A percentile compares a stretch with the other conserved stretches of the same genome.
Evolutionary conservation across 2,797 vertebrate genomes (phyloP).

Genomic region (Oryzias sinensis): DNA sequence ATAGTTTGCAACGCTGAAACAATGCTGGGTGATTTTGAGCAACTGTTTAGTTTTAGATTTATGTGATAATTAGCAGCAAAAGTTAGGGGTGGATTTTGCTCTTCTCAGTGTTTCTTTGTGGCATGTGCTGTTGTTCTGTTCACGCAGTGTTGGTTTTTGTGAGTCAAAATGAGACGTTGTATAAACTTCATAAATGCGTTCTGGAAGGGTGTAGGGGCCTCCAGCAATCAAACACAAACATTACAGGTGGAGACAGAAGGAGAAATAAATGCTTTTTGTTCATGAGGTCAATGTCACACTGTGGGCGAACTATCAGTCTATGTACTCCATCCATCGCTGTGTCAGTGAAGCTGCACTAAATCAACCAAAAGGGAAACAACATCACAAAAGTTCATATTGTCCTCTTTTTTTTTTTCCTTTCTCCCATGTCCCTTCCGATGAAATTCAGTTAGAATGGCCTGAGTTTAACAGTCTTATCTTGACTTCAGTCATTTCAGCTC

Average conservation of each 20-base stretch:
- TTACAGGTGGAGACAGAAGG: conserved; percentile 66
- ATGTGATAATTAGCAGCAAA: conserved; percentile 73
- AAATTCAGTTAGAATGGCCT: conserved; percentile 94
- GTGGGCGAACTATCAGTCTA: conserved; percentile 68
- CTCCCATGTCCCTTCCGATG: conserved; percentile 78
- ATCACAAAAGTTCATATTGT: conserved; percentile 66
- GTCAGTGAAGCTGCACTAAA: conserved; percentile 73
- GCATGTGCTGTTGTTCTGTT: conserved; percentile 30
- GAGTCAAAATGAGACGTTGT: conserved; percentile 70
- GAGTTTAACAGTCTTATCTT: conserved; percentile 83
- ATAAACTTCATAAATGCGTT: conserved; percentile 77
- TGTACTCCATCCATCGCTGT: conserved; percentile 59
- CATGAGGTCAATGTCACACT: conserved; percentile 75
- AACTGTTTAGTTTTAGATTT: conserved; percentile 44
- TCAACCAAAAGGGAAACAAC: conserved; percentile 69
- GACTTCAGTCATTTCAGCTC: conserved; percentile 77
- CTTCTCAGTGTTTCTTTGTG: conserved; percentile 30
- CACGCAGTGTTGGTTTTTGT: conserved; percentile 48
- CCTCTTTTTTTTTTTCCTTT: conserved; percentile 53
- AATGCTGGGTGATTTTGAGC: conserved; percentile 46
- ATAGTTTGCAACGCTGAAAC: conserved; percentile 49
- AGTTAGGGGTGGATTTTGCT: conserved; percentile 54
- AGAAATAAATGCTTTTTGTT: conserved; percentile 73
- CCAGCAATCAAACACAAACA: conserved; percentile 65
- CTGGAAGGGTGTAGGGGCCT: conserved; percentile 65